Percentiles rank a stretch among this genome's conserved stretches.
These are phyloP conservation scores for Phrynosoma platyrhinos DNA, from an alignment of 2,113 vertebrate species.

Conservation along the genomic window DNA sequence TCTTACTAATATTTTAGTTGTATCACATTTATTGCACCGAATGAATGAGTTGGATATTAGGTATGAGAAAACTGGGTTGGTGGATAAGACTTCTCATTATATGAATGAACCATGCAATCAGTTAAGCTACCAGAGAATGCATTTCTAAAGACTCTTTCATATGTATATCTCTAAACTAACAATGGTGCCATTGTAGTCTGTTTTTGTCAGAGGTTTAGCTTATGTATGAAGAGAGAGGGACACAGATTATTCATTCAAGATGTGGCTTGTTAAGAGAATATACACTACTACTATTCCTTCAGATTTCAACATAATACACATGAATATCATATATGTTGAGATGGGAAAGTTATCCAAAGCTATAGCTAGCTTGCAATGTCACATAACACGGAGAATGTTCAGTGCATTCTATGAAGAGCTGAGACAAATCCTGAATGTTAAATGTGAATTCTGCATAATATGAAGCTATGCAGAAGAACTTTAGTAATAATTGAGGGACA, in stretches of 20 bases:
- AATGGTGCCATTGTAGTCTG: slow-evolving; percentile 10
- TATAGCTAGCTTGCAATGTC: accelerated
- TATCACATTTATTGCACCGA: not conserved
- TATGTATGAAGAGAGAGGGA: not conserved
- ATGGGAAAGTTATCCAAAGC: accelerated
- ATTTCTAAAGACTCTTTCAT: slow-evolving; percentile 53
- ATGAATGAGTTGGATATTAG: accelerated
- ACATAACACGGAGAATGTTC: accelerated
- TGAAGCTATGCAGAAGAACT: not conserved
- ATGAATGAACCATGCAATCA: slow-evolving; percentile 7
- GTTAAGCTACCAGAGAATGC: slow-evolving; percentile 19
- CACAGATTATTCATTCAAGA: accelerated
- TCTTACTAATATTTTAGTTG: accelerated
- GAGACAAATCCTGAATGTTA: not conserved
- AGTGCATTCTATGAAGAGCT: accelerated
- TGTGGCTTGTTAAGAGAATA: slow-evolving; percentile 15
- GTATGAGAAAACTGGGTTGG: slow-evolving; percentile 32
- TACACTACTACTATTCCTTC: slow-evolving; percentile 22
- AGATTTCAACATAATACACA: slow-evolving; percentile 39
- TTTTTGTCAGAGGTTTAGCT: not conserved
- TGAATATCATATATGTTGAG: not conserved
- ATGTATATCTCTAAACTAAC: not conserved
- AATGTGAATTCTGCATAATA: not conserved
- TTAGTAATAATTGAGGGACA: not conserved
- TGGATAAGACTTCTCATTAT: slow-evolving; percentile 45